Base-by-base conservation (phyloP, 1,140 invertebrate genomes). In the Rhynchophorus ferrugineus region DNA sequence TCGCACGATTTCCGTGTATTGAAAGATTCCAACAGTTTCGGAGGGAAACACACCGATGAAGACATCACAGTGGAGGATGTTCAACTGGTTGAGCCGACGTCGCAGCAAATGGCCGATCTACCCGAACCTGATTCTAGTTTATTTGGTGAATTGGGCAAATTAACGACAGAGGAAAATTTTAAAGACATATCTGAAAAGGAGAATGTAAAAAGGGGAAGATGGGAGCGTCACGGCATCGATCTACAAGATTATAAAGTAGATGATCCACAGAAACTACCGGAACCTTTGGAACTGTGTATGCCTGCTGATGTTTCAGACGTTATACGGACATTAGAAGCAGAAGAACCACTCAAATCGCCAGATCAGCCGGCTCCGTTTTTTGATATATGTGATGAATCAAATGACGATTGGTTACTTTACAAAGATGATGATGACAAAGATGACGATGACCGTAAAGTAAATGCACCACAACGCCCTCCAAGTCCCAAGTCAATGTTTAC, bases 1-100 rank as follows among this genome's bases (percentile, higher is more conserved):
- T 62, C 64, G 2, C 49, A 62, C 17, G 51, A 60, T 14, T 66
- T 65, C 43, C 44, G 39, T 7, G 19, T 49, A 3, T 43, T 57
- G 17, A 47, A 44, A 9, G 17, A 24, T 14, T 2, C n/a, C 8
- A 21, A 45, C 3, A 38, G 50, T 21, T 20, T 57, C 2, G 44
- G 24, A 22, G 56, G 51, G 3, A 45, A 44, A 20, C 45, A 49
- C 34, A 54, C 50, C 0, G 42, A 58, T 11, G 50, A 51, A 18
- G 22, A 45, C 3, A 45, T 45, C 16, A 16, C 11, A 14, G 7
- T 38, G 6, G 43, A 38, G 33, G 43, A 6, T 29, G 11, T 29
- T 11, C 5, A 29, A 29, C 38, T 17, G 24, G 7, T 3, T 5
- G 8, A 13, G 29, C 22, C 17, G 22, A 29, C 6, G 14, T 11